Conservation (phyloP, 2,113 vertebrate species). For the Panurus biarmicus region DNA sequence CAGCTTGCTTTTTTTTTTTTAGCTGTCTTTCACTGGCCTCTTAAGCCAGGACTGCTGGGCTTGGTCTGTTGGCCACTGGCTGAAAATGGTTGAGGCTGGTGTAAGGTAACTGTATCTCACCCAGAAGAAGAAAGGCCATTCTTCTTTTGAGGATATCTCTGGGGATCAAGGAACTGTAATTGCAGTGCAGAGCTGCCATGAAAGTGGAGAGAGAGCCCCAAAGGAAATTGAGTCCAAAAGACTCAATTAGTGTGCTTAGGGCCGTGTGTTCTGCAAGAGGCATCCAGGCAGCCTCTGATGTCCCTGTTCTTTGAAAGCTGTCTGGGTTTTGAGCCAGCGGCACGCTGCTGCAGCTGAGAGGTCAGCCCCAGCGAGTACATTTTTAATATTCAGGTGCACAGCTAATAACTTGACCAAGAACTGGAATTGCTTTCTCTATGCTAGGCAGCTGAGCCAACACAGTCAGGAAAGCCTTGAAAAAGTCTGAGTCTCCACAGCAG, state of each 20-base stretch:
- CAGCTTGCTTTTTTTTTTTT: background rate
- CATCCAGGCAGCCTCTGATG: background rate
- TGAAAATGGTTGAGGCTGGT: background rate
- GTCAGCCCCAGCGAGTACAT: background rate
- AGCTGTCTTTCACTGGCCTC: background rate
- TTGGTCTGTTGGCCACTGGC: background rate
- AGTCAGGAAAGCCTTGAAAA: background rate
- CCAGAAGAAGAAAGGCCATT: background rate
- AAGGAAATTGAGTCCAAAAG: background rate
- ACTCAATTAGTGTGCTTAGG: background rate
- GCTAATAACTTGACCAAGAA: background rate
- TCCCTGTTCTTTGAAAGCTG: background rate
- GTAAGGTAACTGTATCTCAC: background rate
- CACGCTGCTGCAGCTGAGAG: background rate
- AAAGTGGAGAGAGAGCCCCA: background rate
- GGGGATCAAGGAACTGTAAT: slow-evolving; percentile 3
- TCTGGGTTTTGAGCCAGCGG: background rate
- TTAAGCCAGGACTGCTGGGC: background rate
- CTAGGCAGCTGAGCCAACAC: background rate
- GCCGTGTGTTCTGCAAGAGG: background rate
- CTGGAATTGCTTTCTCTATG: background rate
- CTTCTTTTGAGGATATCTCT: background rate
- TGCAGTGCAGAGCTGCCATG: background rate
- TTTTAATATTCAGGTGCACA: background rate
- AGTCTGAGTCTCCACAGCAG: background rate